Evolutionary conservation across 2,888 invertebrate species (phyloP), one percentile per base, ranked within the genome.

Genomic region (Drosophila mayaguana): DNA sequence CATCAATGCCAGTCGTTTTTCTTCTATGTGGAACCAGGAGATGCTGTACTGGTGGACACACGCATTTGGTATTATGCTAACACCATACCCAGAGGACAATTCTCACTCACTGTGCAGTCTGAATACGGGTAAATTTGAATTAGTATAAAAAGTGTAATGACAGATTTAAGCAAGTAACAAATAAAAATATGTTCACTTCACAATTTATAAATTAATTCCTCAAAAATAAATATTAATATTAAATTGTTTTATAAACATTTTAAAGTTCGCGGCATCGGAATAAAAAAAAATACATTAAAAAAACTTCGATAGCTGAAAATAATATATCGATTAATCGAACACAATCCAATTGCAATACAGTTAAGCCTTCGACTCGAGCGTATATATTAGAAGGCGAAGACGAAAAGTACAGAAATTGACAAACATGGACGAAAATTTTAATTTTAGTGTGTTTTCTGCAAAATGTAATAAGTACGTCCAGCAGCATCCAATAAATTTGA

Each of bases 61-160:
- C 95, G 98, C 82, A 94, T 97, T 72, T 98, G 98, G 98, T 98
- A 98, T 92, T 98, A 98, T 92, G 95, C 96, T 59, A 98, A 98
- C 42, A 95, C 94, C 80, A 96, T 98, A 65, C 95, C 96, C 51
- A 95, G 96, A 77, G 96, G 96, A 8, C 95, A 96, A 89, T 96
- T 98, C 86, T 97, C 97, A 80, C 94, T 98, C 48, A 97, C 97
- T 16, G 95, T 98, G 68, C 97, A 98, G 83, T 98, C 98, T 0
- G 98, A 98, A 92, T 98, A 98, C 93, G 98, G 98, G 83, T 96
- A 72, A 56, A 6, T 8, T 0, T 5, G 20, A n/a, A 8, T 14
- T 1, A 1, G 28, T 9, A 28, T 22, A 57, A 16, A 16, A 53
- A 67, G 59, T 57, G 60, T 69, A 66, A 57, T 55, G 9, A 14